Base-by-base conservation (phyloP, 2,888 invertebrate genomes). In the Pantelozetes paolii region DNA sequence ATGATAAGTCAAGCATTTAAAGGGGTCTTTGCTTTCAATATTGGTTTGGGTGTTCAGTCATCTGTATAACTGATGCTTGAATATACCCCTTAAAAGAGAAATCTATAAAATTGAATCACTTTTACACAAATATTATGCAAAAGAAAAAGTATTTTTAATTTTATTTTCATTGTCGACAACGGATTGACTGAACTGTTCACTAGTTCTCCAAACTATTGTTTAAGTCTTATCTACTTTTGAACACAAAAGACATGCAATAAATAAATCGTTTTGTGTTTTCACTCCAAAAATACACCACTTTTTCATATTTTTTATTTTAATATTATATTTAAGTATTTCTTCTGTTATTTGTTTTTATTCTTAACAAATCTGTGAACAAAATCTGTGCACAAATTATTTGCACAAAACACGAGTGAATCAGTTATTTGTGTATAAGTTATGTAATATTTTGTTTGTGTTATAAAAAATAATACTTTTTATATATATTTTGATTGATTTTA, bases 211-310 rank as follows among this genome's bases (percentile, higher is more conserved):
- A 20, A n/a, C n/a, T 45, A 50, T 15, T 57, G 57, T 57, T 28
- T 57, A 11, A 1, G 13, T 57, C 30, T 57, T 57, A 57, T 57
- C 57, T 57, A 30, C 57, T 57, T 30, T 57, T 15, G 28, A 57
- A 57, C 45, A 36, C 36, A 23, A 20, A 57, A 57, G 30, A 57
- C 57, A 57, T 57, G 57, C 57, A 57, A 57, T 57, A 57, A 57
- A n/a, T n/a, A n/a, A 57, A 28, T 57, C 28, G 28, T 23, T 50
- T 50, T 50, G 18, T 54, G 54, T 54, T 54, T 36, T 36, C 36
- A 8, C 36, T 45, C 45, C 2, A 2, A 45, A 45, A 45, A 45
- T 45, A 9, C 6, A 2, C 15, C 2, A 6, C 2, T 57, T 57
- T 15, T 15, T 30, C 15, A 28, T 28, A 13, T 2, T 6, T 15